A percentile compares a stretch with the other conserved stretches of the same genome.
Evolutionary conservation across 2,113 vertebrate species (phyloP).

Genomic region (Arenaria interpres): DNA sequence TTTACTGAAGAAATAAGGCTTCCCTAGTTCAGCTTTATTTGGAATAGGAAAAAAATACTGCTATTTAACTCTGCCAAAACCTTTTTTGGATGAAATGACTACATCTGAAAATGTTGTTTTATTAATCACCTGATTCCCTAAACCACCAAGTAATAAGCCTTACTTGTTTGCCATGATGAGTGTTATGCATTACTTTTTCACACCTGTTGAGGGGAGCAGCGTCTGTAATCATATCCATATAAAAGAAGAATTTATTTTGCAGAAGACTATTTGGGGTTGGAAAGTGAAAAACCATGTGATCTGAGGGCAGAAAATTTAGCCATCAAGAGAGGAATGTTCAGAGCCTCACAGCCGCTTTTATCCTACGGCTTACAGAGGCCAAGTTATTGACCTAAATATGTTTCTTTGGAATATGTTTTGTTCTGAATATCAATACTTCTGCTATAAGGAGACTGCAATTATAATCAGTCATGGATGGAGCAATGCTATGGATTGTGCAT

Average conservation of each 20-base stretch:
- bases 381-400: not conserved
- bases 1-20: not conserved
- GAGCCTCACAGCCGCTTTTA: not conserved
- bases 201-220: constrained; percentile 33
- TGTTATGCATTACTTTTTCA: not conserved
- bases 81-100: not conserved
- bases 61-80: not conserved
- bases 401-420: not conserved
- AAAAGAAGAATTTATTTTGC: not conserved
- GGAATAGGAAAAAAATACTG: not conserved
- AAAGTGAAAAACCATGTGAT: not conserved
- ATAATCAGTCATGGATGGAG: not conserved
- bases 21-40: not conserved
- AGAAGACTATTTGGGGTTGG: not conserved
- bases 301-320: not conserved
- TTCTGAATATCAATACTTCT: not conserved
- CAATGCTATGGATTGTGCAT: not conserved
- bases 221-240: not conserved
- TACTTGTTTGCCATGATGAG: not conserved
- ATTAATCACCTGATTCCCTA: not conserved
- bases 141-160: not conserved
- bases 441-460: not conserved
- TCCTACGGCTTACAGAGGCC: not conserved
- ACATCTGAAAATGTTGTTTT: not conserved
- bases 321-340: not conserved